These are phyloP conservation scores for Catharus minimus DNA, from an alignment of 2,113 vertebrate species.

Conservation along the genomic window DNA sequence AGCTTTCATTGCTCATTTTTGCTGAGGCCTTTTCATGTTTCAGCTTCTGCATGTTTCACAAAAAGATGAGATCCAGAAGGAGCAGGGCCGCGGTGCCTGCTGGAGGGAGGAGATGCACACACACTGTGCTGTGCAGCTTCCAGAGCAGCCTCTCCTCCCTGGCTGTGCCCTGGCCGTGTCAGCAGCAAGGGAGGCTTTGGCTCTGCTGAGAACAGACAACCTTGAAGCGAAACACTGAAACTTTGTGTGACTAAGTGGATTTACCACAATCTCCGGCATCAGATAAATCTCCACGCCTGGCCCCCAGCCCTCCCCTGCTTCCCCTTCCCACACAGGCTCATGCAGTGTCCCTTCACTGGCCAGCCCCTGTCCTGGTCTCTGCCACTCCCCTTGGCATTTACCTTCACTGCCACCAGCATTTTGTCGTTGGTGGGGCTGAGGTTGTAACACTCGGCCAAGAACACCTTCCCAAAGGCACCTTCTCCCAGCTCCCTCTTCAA, in stretches of 20 bases:
- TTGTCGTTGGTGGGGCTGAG: constrained; percentile 96
- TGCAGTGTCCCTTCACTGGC: rapidly evolving
- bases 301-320: constrained; percentile 30
- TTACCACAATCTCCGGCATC: neutral
- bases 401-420: constrained; percentile 97
- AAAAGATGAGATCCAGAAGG: neutral
- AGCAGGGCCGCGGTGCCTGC: neutral
- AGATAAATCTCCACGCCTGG: neutral
- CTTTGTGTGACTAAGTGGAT: neutral
- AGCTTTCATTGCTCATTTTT: neutral
- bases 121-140: neutral
- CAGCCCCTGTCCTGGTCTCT: neutral
- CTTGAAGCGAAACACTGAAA: neutral
- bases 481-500: constrained; percentile 96
- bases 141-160: neutral
- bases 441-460: constrained; percentile 98
- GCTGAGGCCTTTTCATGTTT: neutral
- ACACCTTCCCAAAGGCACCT: constrained; percentile 98
- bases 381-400: constrained; percentile 56
- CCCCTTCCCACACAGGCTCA: constrained; percentile 23
- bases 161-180: neutral
- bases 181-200: neutral
- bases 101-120: neutral
- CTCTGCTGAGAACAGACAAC: neutral
- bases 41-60: neutral